A percentile compares a stretch with the other conserved stretches of the same genome.
These are phyloP conservation scores for Phrynocephalus vlangalii DNA, from an alignment of 2,797 vertebrate genomes.

Conservation along the genomic window DNA sequence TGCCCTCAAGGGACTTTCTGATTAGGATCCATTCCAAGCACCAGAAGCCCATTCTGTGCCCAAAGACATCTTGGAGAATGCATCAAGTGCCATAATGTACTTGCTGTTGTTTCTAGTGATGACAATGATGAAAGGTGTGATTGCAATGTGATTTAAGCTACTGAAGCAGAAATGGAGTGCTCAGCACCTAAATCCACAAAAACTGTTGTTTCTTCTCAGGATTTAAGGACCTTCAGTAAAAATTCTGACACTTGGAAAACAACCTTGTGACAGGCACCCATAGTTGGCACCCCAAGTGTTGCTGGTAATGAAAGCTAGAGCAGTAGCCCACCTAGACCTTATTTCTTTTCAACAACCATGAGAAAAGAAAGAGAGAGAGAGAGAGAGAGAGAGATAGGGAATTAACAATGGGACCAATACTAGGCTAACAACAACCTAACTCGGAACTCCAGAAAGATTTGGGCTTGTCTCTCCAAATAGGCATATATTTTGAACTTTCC, in stretches of 20 bases:
- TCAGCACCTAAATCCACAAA: background rate
- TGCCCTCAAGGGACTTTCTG: background rate
- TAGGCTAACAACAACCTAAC: background rate
- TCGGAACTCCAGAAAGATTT: background rate
- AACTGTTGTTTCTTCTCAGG: background rate
- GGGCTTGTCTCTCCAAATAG: background rate
- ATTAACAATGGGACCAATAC: background rate
- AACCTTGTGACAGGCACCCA: background rate
- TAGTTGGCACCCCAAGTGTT: background rate
- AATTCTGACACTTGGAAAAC: background rate
- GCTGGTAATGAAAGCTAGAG: background rate
- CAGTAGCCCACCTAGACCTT: background rate
- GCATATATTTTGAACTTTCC: background rate
- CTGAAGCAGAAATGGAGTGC: background rate
- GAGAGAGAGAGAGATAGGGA: too few species aligned
- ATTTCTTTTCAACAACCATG: background rate
- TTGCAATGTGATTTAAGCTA: background rate
- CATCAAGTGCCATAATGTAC: background rate
- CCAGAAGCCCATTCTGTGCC: background rate
- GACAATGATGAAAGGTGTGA: too few species aligned
- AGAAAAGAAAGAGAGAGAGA: background rate
- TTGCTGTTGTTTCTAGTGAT: too few species aligned
- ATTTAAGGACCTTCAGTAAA: background rate
- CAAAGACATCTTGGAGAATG: background rate
- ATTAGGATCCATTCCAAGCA: background rate